Evolutionary conservation across 2,888 invertebrate genomes (phyloP).

Genomic region (Hyles lineata): DNA sequence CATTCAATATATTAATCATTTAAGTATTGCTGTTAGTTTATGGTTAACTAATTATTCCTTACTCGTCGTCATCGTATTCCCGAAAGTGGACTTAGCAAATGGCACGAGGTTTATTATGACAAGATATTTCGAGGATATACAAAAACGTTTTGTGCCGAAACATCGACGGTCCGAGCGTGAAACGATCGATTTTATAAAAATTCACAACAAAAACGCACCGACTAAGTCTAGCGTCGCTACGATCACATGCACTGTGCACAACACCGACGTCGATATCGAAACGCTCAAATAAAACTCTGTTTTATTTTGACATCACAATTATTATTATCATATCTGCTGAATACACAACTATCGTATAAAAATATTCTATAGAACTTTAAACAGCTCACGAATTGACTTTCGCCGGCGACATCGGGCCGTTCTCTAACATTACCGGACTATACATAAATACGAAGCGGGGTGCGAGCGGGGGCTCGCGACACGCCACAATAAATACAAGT

Average conservation of each 20-base stretch:
- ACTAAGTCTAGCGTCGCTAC: constrained; percentile 75
- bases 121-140: constrained; percentile 69
- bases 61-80: constrained; percentile 66
- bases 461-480: constrained; percentile 76
- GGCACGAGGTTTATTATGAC: constrained; percentile 83
- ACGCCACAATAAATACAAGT: constrained; percentile 65
- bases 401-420: constrained; percentile 59
- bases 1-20: constrained; percentile 77
- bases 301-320: constrained; percentile 81
- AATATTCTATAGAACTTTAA: constrained; percentile 73
- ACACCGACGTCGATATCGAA: constrained; percentile 77
- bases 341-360: constrained; percentile 76
- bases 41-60: constrained; percentile 73
- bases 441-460: constrained; percentile 75
- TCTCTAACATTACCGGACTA: constrained; percentile 52
- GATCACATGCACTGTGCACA: constrained; percentile 75
- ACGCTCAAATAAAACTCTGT: constrained; percentile 84
- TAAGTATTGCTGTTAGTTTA: constrained; percentile 83
- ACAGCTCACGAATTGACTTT: constrained; percentile 78
- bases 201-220: constrained; percentile 67
- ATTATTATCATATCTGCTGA: constrained; percentile 69
- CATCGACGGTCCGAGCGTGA: constrained; percentile 53
- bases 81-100: constrained; percentile 76
- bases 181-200: constrained; percentile 61
- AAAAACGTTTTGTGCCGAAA: constrained; percentile 67